These are phyloP conservation scores for Cephus spinipes DNA, from an alignment of 2,888 invertebrate species.

Conservation along the genomic window DNA sequence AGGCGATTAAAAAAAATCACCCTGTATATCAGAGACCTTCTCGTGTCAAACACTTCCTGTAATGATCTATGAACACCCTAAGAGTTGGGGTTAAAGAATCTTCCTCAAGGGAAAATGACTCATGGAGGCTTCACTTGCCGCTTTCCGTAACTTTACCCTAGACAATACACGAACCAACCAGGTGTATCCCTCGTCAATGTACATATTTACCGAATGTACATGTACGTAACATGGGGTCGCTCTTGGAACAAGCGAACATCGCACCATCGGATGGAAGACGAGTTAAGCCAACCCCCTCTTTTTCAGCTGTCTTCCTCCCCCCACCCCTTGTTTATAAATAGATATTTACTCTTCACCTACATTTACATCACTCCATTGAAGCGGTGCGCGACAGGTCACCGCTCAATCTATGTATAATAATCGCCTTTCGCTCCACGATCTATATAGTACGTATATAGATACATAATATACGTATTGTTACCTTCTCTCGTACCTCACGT, in stretches of 20 bases:
- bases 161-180: background rate
- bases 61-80: background rate
- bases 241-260: background rate
- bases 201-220: background rate
- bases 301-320: background rate
- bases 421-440: background rate
- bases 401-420: constrained; percentile 54
- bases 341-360: constrained; percentile 63
- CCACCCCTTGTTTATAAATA: constrained; percentile 55
- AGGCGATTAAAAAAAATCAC: too few species aligned
- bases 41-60: background rate
- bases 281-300: constrained; percentile 32
- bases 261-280: background rate
- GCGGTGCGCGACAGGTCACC: constrained; percentile 68
- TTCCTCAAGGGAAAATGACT: background rate
- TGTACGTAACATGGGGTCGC: background rate
- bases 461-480: background rate
- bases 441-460: background rate
- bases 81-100: background rate
- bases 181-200: background rate
- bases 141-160: background rate
- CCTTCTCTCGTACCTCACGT: too few species aligned
- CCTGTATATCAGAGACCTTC: background rate
- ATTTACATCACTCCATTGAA: constrained; percentile 65
- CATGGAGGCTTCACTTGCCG: background rate